Conservation (phyloP, 2,888 invertebrate genomes). For the Helobdella robusta region DNA sequence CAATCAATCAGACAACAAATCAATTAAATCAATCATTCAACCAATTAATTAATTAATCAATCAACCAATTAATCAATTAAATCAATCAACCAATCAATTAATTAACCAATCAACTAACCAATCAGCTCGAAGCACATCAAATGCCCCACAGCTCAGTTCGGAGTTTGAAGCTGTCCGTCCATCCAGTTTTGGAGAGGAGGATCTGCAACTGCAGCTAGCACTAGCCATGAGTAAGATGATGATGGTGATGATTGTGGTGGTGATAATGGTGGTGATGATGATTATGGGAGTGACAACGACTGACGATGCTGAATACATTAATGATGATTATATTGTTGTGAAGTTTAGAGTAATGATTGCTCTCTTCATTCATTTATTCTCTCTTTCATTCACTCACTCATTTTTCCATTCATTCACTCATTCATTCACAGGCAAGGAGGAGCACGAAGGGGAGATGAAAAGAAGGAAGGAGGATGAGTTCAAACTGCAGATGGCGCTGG, state of each 20-base stretch:
- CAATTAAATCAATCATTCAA: background rate
- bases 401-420: no score
- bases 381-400: no score
- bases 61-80: background rate
- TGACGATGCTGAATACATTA: no score
- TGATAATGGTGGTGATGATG: no score
- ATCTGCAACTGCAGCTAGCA: slow-evolving; percentile 90
- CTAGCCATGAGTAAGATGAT: slow-evolving; percentile 96
- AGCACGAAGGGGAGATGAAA: slow-evolving; percentile 91
- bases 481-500: slow-evolving; percentile 82
- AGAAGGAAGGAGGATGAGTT: slow-evolving; percentile 88
- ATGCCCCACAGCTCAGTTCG: slow-evolving; percentile 17
- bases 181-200: slow-evolving; percentile 88
- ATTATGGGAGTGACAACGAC: no score
- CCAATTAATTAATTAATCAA: background rate
- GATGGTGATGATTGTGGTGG: no score
- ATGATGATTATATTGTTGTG: no score
- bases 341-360: no score
- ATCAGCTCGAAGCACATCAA: background rate
- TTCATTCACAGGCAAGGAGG: no score
- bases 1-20: background rate
- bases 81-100: background rate
- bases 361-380: no score
- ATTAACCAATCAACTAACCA: background rate
- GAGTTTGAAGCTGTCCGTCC: slow-evolving; percentile 75